Evolutionary conservation across 2,888 invertebrate genomes (phyloP).

Genomic region (Ormyrus pomaceus): DNA sequence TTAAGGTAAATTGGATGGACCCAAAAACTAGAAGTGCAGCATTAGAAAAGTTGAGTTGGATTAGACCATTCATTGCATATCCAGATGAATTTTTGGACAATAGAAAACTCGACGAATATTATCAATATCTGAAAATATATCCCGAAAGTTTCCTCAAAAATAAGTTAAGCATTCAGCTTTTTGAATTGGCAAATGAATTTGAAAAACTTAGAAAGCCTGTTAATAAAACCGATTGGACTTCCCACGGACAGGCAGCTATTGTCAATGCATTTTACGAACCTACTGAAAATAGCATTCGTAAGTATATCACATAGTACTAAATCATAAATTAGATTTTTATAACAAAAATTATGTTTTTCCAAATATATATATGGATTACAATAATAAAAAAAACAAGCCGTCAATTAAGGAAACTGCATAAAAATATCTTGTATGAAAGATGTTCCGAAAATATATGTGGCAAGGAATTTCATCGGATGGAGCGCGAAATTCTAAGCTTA

Average conservation of each 20-base stretch:
- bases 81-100: conserved; percentile 92
- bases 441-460: no score
- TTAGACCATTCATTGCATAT: conserved; percentile 93
- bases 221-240: conserved; percentile 78
- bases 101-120: conserved; percentile 87
- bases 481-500: no score
- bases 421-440: no score
- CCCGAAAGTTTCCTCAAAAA: conserved; percentile 74
- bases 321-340: no score
- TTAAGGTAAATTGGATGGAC: conserved; percentile 92
- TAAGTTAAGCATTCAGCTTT: conserved; percentile 75
- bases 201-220: conserved; percentile 76
- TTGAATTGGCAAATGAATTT: conserved; percentile 76
- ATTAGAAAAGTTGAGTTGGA: conserved; percentile 86
- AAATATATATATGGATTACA: no score
- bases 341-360: no score
- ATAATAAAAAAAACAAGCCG: no score
- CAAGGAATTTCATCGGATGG: no score
- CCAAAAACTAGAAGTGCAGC: conserved; percentile 85
- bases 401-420: no score
- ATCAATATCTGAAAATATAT: conserved; percentile 77
- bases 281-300: conserved; percentile 79
- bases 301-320: conserved; percentile 61
- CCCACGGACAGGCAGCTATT: conserved; percentile 76
- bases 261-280: conserved; percentile 79